Conservation (phyloP, 2,797 vertebrate genomes). For the Masticophis lateralis region DNA sequence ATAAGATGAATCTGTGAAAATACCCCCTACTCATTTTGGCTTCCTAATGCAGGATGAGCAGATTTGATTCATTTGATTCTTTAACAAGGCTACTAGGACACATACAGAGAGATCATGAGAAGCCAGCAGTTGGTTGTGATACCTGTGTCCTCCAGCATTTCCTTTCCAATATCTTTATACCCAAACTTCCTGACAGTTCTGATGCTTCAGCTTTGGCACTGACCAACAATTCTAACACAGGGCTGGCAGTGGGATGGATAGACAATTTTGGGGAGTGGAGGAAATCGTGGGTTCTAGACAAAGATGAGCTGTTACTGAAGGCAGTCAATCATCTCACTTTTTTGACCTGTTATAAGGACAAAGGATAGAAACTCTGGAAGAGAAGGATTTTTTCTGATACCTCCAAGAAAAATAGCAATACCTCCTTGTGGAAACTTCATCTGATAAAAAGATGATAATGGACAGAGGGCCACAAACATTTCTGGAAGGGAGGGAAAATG, state of each 20-base stretch:
- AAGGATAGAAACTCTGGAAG: not conserved
- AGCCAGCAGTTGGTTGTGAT: not conserved
- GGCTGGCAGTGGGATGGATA: no score
- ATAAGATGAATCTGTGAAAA: no score
- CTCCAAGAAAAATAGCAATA: not conserved
- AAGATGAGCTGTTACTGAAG: not conserved
- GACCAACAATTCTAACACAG: not conserved
- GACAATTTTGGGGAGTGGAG: not conserved
- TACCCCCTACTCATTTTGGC: not conserved
- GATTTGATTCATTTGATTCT: not conserved
- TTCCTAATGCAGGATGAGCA: not conserved
- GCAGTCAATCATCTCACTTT: not conserved
- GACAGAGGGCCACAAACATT: not conserved
- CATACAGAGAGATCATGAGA: not conserved
- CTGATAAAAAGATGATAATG: not conserved
- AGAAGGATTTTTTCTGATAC: not conserved
- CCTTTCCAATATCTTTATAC: not conserved
- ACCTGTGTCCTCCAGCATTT: not conserved
- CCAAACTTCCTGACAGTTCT: not conserved
- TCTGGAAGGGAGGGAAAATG: not conserved
- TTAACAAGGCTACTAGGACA: not conserved
- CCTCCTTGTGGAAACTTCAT: not conserved
- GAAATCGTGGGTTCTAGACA: not conserved
- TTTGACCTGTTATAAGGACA: not conserved
- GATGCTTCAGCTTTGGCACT: not conserved